Evolutionary conservation across 2,113 vertebrate species (phyloP).

Genomic region (Gracilinanus agilis): DNA sequence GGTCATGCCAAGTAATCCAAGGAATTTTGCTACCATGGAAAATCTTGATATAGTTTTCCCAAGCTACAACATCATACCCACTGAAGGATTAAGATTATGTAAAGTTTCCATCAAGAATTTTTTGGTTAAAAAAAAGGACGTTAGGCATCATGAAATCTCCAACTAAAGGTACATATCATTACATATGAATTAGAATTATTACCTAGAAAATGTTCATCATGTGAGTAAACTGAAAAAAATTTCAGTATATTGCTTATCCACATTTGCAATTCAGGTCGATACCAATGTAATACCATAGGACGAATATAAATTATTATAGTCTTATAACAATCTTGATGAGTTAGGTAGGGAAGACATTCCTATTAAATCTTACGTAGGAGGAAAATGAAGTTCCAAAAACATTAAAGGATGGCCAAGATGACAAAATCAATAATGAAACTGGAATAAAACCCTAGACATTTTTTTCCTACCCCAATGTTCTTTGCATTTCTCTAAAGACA

Average conservation of each 20-base stretch:
- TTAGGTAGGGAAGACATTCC: not conserved
- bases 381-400: not conserved
- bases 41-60: not conserved
- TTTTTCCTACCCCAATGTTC: not conserved
- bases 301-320: not conserved
- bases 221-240: not conserved
- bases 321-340: not conserved
- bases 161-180: not conserved
- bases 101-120: not conserved
- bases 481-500: not conserved
- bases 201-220: not conserved
- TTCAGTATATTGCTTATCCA: not conserved
- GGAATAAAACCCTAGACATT: not conserved
- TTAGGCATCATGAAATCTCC: not conserved
- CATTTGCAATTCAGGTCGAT: not conserved
- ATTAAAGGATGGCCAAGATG: not conserved
- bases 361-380: not conserved
- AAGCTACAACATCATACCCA: not conserved
- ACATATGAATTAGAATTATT: no score
- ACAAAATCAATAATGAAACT: not conserved
- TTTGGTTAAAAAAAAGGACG: not conserved
- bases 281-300: not conserved
- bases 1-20: not conserved
- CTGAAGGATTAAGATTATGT: not conserved
- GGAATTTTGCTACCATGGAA: not conserved